Conservation (phyloP, 2,797 vertebrate genomes). For the Myotis pilosus region DNA sequence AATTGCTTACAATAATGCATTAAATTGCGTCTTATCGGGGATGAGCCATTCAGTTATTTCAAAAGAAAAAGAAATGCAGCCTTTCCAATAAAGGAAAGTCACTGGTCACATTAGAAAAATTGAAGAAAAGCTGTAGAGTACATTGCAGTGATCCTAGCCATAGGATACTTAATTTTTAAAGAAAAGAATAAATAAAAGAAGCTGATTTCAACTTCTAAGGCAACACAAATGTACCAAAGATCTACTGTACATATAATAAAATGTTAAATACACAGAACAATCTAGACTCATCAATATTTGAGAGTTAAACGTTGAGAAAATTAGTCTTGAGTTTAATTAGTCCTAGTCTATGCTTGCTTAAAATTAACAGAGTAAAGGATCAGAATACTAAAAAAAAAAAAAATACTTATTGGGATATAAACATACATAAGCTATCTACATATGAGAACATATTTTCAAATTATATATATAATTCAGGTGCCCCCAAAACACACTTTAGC, state of each 20-base stretch:
- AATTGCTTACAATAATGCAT: background rate
- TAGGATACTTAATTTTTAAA: background rate
- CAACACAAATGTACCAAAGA: background rate
- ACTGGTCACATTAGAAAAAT: background rate
- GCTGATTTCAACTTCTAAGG: background rate
- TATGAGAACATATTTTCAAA: background rate
- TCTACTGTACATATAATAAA: background rate
- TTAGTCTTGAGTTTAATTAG: background rate
- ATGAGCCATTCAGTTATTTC: constrained; percentile 11
- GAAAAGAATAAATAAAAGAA: background rate
- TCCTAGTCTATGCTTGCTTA: background rate
- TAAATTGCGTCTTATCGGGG: background rate
- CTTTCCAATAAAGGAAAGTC: constrained; percentile 36
- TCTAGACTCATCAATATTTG: background rate
- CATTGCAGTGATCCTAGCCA: background rate
- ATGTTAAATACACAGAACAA: background rate
- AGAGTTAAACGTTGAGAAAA: constrained; percentile 10
- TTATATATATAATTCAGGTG: background rate
- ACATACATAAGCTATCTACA: background rate
- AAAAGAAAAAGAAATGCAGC: constrained; percentile 15
- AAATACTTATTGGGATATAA: background rate
- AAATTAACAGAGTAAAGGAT: constrained; percentile 18
- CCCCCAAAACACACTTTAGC: background rate
- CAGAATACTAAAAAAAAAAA: background rate
- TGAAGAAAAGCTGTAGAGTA: background rate